Base-by-base conservation (phyloP, 2,888 invertebrate species). In the Phortica okadai region DNA sequence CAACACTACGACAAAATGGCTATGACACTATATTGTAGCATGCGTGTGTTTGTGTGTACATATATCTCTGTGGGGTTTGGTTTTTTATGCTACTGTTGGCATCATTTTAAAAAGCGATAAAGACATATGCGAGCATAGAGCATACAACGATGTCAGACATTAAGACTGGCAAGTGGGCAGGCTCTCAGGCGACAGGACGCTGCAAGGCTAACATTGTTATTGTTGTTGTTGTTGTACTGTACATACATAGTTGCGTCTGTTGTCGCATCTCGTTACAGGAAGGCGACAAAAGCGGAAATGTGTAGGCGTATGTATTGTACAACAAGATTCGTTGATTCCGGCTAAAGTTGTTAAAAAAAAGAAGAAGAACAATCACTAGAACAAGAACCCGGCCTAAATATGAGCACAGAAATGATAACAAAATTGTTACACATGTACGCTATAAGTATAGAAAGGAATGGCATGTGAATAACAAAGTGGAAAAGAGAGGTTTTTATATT, bases 301-400 rank as follows among this genome's bases (percentile, higher is more conserved):
- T 66, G 66, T 66, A 66, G 66, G 66, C 66, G 67, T 44, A 44
- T 16, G 33, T 11, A 42, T 66, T 66, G 66, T 67, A 67, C 42
- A 67, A 66, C 67, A 67, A 44, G 67, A n/a, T 67, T 67, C 44
- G 8, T 67, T 44, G 11, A 10, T 67, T 62, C 33, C 62, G 62
- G 42, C 42, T 44, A n/a, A 67, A 44, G 42, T 44, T 44, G 7
- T 67, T 62, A 25, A 62, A 62, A n/a, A 62, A 62, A 1, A 56
- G 14, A 62, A 62, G 21, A 50, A 50, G 21, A 62, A 62, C 0
- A 59, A 4, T 1, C 21, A 62, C n/a, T 21, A 62, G 21, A 62
- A 59, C n/a, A 59, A 59, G n/a, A 59, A 33, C 33, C 33, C 33
- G 33, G 33, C 33, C 33, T 25, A 62, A 62, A 62, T 16, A 21